Conservation (phyloP, 2,113 vertebrate species). For the Myocastor coypus region DNA sequence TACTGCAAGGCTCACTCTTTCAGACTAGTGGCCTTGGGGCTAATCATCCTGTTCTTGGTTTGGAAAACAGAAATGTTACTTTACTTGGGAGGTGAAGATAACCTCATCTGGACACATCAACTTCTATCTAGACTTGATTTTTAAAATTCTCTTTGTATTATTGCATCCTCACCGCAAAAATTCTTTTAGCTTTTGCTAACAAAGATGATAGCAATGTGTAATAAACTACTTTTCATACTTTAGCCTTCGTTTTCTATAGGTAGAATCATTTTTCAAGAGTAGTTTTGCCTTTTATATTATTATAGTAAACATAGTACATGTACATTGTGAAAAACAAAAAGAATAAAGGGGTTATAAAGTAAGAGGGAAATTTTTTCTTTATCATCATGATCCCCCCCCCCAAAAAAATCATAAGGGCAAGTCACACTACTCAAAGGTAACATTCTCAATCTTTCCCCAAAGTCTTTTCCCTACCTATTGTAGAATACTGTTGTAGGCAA, state of each 20-base stretch:
- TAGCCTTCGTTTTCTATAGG: background rate
- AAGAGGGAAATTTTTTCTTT: background rate
- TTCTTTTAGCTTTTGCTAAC: conserved; percentile 13
- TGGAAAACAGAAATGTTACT: background rate
- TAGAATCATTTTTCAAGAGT: background rate
- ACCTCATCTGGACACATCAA: background rate
- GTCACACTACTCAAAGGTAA: background rate
- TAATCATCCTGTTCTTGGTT: background rate
- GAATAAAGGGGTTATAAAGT: conserved; percentile 25
- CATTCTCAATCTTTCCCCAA: conserved; percentile 42
- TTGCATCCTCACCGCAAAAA: background rate
- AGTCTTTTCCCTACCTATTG: background rate
- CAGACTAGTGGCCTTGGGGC: background rate
- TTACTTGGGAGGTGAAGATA: background rate
- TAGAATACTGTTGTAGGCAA: too few species aligned
- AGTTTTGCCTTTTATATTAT: background rate
- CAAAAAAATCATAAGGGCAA: background rate
- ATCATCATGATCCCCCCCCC: background rate
- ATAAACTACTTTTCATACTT: background rate
- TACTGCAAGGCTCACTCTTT: background rate
- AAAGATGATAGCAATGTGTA: background rate
- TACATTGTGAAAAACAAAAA: conserved; percentile 7
- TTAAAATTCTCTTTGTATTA: background rate
- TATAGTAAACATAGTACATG: background rate
- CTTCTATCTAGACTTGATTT: background rate